Base-by-base conservation (phyloP, 2,797 vertebrate genomes). In the Pipistrellus pygmaeus region DNA sequence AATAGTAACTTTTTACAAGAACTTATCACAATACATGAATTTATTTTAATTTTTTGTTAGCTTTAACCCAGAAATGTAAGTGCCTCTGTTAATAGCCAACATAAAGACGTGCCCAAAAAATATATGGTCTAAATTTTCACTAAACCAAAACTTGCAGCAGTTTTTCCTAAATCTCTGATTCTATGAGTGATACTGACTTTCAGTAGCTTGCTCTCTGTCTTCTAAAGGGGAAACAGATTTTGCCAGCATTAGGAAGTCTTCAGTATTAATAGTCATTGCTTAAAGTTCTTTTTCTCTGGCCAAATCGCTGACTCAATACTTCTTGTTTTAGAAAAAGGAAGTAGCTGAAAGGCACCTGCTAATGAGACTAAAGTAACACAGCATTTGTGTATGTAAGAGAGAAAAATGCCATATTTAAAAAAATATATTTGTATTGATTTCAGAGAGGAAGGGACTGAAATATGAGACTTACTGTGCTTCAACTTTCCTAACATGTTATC, bases 291-390 rank as follows among this genome's bases (percentile, higher is more conserved):
- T 88, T 75, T 73, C 90, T 75, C 35, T 48, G 30, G 72, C 71
- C 76, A 91, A 81, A 96, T 89, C 1, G 85, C 95, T 97, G 96
- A 97, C 87, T 96, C 95, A 96, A 53, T 91, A 87, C 81, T 95
- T 95, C 96, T 95, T 93, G 80, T 95, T 96, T 96, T 96, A 93
- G 91, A 97, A 96, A 91, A 97, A 96, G 96, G 97, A 97, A 97
- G 95, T 95, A 85, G 44, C 89, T 83, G 64, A 93, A 89, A 93
- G 35, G 77, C 94, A 96, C 96, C 97, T 97, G 96, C 88, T 92
- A 91, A 89, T 89, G 66, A 93, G 69, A 88, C 81, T 85, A 51
- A 92, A 90, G 76, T 89, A 90, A 66, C 55, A 81, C 10, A 25
- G 12, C 32, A 6, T 60, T 25, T 32, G 23, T 77, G 8, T 83